phyloP scores from a whole-genome alignment of 2,113 vertebrate genomes.

The Strix aluco region DNA sequence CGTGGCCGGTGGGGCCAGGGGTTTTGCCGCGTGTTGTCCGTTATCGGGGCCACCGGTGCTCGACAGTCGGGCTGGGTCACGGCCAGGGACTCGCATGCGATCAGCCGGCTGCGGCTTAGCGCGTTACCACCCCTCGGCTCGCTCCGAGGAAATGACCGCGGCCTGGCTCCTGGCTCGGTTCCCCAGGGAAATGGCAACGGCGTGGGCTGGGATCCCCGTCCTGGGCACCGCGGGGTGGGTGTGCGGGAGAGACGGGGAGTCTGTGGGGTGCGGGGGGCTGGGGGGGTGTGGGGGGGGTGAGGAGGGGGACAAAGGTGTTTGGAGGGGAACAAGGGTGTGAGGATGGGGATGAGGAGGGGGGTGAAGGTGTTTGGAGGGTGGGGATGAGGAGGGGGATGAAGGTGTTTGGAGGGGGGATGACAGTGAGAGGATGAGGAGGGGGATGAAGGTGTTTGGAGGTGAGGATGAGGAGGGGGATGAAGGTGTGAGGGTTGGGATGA shows the following conservation, averaged over 20 bases:
- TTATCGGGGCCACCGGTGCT: background rate
- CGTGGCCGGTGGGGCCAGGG: fast-evolving
- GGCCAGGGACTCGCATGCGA: background rate
- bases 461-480: background rate
- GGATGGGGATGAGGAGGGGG: background rate
- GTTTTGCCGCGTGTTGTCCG: background rate
- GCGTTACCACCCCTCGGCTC: background rate
- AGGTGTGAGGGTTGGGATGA: background rate
- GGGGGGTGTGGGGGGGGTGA: background rate
- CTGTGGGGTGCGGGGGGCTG: background rate
- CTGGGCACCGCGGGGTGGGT: background rate
- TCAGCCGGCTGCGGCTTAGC: background rate
- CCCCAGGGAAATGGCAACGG: background rate
- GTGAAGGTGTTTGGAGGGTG: background rate
- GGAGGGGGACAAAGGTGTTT: background rate
- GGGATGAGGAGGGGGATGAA: background rate
- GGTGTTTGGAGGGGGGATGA: background rate
- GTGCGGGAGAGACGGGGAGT: fast-evolving
- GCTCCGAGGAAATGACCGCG: background rate
- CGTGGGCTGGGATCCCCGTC: background rate
- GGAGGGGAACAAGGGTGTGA: too few relatives aligned
- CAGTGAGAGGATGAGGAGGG: background rate
- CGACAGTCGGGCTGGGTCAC: background rate
- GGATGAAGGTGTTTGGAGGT: background rate
- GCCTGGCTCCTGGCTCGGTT: background rate